Evolutionary conservation across 2,113 vertebrate species (phyloP).

Genomic region (Clarias macrocephalus): DNA sequence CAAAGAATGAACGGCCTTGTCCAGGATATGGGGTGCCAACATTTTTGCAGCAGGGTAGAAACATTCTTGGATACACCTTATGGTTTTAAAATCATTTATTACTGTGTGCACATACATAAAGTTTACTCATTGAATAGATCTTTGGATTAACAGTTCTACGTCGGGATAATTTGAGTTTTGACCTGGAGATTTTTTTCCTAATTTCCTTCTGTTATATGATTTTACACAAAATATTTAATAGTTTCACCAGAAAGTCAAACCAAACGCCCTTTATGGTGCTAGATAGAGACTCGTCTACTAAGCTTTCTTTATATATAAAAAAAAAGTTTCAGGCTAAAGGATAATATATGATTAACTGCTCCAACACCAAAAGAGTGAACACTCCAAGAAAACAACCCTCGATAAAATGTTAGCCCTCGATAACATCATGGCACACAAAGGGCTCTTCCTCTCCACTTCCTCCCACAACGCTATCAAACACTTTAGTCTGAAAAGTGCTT

Average conservation of each 20-base stretch:
- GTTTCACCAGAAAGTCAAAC: neutral
- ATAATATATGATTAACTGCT: neutral
- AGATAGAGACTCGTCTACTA: neutral
- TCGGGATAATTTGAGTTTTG: neutral
- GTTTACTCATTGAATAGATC: neutral
- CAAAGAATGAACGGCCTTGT: neutral
- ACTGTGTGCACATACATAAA: neutral
- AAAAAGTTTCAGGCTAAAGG: neutral
- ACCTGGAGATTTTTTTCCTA: neutral
- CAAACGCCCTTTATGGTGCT: neutral
- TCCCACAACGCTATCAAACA: slow-evolving; percentile 40
- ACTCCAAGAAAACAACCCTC: neutral
- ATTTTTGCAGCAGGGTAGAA: neutral
- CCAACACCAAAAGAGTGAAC: slow-evolving; percentile 2
- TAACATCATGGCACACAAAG: slow-evolving; percentile 30
- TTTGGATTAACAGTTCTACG: neutral
- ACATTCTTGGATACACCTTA: neutral
- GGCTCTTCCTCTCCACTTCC: slow-evolving; percentile 43
- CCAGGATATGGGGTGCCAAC: neutral
- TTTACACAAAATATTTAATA: neutral
- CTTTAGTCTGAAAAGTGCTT: slow-evolving; percentile 21
- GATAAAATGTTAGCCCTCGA: neutral
- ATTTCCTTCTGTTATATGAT: neutral
- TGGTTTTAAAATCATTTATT: neutral
- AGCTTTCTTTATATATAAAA: neutral